Evolutionary conservation across 1,140 invertebrate genomes (phyloP).

Genomic region (Megalopta genalis): DNA sequence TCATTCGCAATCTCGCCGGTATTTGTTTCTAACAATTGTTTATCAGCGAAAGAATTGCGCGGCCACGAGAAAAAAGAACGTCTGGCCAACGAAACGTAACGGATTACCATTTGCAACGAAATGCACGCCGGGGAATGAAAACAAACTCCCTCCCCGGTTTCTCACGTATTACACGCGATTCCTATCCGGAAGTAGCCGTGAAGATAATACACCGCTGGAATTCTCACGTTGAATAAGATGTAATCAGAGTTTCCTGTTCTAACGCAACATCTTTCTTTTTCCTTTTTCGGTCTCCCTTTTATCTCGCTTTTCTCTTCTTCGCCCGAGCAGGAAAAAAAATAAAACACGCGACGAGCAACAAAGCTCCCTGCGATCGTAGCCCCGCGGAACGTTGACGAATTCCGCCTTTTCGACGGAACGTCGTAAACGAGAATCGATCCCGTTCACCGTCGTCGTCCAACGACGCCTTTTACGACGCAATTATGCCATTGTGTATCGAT

Average conservation of each 20-base stretch:
- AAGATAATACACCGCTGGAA: slow-evolving; percentile 28
- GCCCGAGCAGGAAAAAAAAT: too few species aligned
- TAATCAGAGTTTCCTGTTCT: slow-evolving; percentile 53
- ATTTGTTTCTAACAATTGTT: too few species aligned
- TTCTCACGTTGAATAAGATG: slow-evolving; percentile 53
- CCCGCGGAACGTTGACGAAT: slow-evolving; percentile 23
- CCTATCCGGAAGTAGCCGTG: slow-evolving; percentile 40
- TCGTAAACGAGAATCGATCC: slow-evolving; percentile 5
- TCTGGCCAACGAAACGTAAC: not conserved
- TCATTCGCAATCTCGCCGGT: too few species aligned
- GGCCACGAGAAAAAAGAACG: too few species aligned
- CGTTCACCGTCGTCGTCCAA: not conserved
- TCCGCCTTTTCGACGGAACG: slow-evolving; percentile 25
- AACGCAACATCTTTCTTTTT: not conserved
- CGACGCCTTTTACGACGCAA: too few species aligned
- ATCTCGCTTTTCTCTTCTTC: too few species aligned
- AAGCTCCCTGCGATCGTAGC: not conserved
- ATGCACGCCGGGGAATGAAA: not conserved
- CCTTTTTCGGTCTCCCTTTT: too few species aligned
- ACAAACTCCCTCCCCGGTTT: slow-evolving; percentile 10
- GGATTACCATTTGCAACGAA: not conserved
- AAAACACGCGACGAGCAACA: not conserved
- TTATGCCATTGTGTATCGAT: too few species aligned
- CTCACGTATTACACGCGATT: slow-evolving; percentile 33
- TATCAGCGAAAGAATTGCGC: too few species aligned